Evolutionary conservation across 2,888 invertebrate genomes (phyloP).

Genomic region (Ectemnius continuus): DNA sequence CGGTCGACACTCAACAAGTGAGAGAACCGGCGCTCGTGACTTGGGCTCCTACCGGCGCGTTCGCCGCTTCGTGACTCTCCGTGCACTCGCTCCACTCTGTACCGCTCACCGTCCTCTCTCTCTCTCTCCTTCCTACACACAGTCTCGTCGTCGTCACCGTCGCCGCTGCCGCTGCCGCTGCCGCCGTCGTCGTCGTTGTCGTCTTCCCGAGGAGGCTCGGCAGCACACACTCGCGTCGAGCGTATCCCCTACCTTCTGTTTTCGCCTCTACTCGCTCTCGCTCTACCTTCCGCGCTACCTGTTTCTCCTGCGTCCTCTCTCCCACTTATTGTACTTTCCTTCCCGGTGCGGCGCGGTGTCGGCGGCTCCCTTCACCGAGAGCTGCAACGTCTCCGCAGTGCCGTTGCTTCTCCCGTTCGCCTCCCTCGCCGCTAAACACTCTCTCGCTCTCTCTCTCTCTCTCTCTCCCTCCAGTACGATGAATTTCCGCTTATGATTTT

Average conservation of each 20-base stretch:
- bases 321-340: slow-evolving; percentile 9
- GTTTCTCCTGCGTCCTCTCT: background rate
- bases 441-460: slow-evolving; percentile 27
- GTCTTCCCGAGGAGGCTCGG: too few relatives aligned
- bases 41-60: slow-evolving; percentile 39
- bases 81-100: slow-evolving; percentile 39
- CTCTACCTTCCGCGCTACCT: background rate
- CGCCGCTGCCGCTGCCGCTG: background rate
- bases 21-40: slow-evolving; percentile 67
- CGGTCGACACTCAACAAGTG: slow-evolving; percentile 77
- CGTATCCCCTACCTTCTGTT: slow-evolving; percentile 22
- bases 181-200: background rate
- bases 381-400: slow-evolving; percentile 6
- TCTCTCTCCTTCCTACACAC: slow-evolving; percentile 31
- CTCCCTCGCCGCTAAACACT: background rate
- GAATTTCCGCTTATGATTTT: slow-evolving; percentile 37
- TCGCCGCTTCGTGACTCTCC: slow-evolving; percentile 51
- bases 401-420: slow-evolving; percentile 1
- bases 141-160: background rate
- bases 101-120: slow-evolving; percentile 45
- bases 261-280: slow-evolving; percentile 33
- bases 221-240: too few relatives aligned
- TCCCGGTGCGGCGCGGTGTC: too few relatives aligned
- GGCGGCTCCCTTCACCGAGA: background rate
- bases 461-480: slow-evolving; percentile 27